Evolutionary conservation across 2,888 invertebrate genomes (phyloP).

Genomic region (Lamellibrachia satsuma): DNA sequence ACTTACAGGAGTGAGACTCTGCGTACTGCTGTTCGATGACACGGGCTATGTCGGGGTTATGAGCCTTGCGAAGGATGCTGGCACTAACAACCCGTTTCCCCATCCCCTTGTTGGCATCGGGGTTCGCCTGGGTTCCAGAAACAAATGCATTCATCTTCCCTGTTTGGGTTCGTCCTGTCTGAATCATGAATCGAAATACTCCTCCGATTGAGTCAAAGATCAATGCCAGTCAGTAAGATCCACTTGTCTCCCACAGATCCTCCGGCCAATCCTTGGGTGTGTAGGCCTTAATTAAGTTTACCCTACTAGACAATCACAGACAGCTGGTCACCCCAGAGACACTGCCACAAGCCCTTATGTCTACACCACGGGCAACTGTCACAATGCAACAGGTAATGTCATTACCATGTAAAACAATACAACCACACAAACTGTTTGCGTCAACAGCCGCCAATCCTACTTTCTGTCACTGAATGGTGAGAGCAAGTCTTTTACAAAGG

Average conservation of each 20-base stretch:
- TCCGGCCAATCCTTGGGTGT: neutral
- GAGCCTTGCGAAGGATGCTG: neutral
- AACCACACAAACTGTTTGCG: neutral
- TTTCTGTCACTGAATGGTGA: neutral
- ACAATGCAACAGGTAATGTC: neutral
- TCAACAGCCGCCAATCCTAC: neutral
- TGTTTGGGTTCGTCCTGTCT: neutral
- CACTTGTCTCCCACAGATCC: neutral
- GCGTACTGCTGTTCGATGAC: neutral
- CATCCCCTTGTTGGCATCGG: neutral
- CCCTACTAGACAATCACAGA: neutral
- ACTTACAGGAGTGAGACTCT: neutral
- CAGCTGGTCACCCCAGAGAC: neutral
- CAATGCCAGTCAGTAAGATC: neutral
- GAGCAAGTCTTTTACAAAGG: neutral
- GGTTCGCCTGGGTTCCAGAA: neutral
- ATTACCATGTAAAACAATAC: neutral
- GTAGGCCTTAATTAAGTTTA: neutral
- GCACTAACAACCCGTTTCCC: neutral
- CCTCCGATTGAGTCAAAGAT: neutral
- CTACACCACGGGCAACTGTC: neutral
- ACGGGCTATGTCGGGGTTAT: neutral
- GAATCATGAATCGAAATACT: neutral
- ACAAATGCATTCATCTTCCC: neutral
- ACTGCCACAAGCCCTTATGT: neutral